Evolutionary conservation across 2,113 vertebrate species (phyloP), one percentile per base, ranked within the genome.

Genomic region (Syngnathus floridae): DNA sequence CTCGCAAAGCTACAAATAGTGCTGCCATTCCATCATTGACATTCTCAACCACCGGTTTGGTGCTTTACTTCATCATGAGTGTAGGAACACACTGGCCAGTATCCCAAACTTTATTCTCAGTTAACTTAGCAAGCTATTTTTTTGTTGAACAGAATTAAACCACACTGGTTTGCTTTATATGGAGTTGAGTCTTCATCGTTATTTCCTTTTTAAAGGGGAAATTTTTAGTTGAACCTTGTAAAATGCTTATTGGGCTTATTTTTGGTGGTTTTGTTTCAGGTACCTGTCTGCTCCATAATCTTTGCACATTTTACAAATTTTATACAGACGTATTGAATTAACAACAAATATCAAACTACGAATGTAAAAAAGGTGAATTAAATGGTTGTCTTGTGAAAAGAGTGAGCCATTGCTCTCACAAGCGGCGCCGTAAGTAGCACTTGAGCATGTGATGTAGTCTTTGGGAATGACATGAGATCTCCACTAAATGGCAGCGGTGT

Each of bases 391-490:
- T 26, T 26, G 2, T 54, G 9, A 10, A 54, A 22, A 22, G 51
- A 22, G 13, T 54, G 51, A 22, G 10, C 7, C 51, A 52, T 52
- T 52, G 7, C n/a, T 11, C 1, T 22, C 51, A 54, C 10, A 21
- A 13, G 21, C 4, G 10, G 3, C 21, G n/a, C 49, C n/a, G n/a
- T 1, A 72, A 68, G 72, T 63, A 0, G 0, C 74, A 73, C 75
- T 86, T 71, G 51, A 82, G 72, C 55, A n/a, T 43, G 68, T 69
- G 73, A 82, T 62, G 67, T 7, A 19, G 63, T 77, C 64, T 68
- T 71, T 69, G 62, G 66, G 69, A 70, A 49, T 26, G 70, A 73
- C 60, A 58, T 62, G 38, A 66, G 56, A 76, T 68, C 74, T 64
- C 66, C 61, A 62, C 73, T 59, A 78, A 82, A 80, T 69, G 71